A percentile compares a stretch with the other conserved stretches of the same genome.
Conservation (phyloP, 2,113 vertebrate genomes). For the Bubo blakistoni region DNA sequence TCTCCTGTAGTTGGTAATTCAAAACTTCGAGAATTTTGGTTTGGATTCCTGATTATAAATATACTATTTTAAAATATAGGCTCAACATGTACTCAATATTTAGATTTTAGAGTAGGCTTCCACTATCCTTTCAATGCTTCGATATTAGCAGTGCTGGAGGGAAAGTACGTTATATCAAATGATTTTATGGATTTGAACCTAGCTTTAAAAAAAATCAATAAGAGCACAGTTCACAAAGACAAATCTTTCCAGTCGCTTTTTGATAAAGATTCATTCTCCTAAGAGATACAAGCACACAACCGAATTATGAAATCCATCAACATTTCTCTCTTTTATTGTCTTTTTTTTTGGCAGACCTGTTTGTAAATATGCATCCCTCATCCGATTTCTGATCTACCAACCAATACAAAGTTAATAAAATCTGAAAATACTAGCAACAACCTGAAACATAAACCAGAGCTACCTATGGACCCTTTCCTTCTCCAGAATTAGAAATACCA, state of each 20-base stretch:
- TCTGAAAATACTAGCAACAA: not conserved
- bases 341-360: not conserved
- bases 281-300: not conserved
- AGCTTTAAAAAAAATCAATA: not conserved
- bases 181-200: not conserved
- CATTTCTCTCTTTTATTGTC: not conserved
- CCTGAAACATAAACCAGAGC: not conserved
- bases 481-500: not conserved
- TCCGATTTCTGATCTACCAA: not conserved
- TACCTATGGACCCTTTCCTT: not conserved
- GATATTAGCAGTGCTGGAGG: not conserved
- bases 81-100: not conserved
- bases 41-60: not conserved
- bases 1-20: not conserved
- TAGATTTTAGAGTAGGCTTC: not conserved
- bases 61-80: not conserved
- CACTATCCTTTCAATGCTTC: not conserved
- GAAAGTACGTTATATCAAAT: not conserved
- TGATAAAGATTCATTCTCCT: not conserved
- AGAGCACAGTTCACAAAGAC: not conserved
- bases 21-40: not conserved
- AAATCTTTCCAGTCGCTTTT: not conserved
- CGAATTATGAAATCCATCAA: not conserved
- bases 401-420: not conserved
- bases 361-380: not conserved